Base-by-base conservation (phyloP, 2,888 invertebrate species). In the Tetragonula carbonaria region DNA sequence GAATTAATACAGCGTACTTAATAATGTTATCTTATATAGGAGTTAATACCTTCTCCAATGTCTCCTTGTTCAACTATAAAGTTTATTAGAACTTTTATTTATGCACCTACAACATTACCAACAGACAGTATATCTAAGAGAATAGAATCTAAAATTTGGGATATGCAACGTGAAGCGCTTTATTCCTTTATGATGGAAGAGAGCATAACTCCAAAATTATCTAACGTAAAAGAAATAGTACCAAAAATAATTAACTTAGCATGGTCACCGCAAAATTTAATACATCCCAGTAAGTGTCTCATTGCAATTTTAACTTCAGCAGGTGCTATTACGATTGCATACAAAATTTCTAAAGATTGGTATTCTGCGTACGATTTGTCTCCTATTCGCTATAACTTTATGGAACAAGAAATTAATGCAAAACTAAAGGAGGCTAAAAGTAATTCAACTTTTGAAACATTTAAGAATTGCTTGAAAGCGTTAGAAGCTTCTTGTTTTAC, bases 211-310 rank as follows among this genome's bases (percentile, higher is more conserved):
- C 93, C 94, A 2, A 92, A 89, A 55, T 75, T 93, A 45, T 79
- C 87, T 3, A 91, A 91, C 1, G 85, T 87, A 38, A 86, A 65
- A 33, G 86, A 88, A 38, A 76, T 88, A 5, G 74, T 80, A 1
- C 88, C 93, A 4, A 90, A 88, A 78, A 92, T 94, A 83, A 67
- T 87, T 0, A 85, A 85, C 21, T 62, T 92, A 1, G 84, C 88
- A 4, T 94, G 94, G 94, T 94, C 94, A 0, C 94, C 94, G 2
- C 78, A 86, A 72, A 89, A 91, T 55, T 78, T 94, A 23, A 77
- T 92, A 2, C 77, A 90, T 68, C 91, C 93, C 0, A 86, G 78
- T 11, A 92, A 91, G 76, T 94, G 94, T 70, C 72, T 94, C 5
- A 71, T 93, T 16, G 92, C 92, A 5, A 91, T 93, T 33, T 38